Conservation (phyloP, 1,140 invertebrate species). For the Ganaspis sp. region DNA sequence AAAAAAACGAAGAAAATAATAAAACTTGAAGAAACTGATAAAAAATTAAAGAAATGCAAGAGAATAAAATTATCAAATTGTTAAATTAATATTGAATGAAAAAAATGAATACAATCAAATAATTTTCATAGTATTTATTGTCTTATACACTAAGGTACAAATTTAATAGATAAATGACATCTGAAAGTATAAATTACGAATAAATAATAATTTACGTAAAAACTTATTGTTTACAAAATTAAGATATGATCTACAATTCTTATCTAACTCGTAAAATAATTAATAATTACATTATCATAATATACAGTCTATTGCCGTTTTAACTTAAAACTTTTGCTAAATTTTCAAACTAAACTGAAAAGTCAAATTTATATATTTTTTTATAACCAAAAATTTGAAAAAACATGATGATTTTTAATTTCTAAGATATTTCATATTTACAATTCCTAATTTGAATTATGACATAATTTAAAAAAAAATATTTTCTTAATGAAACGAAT, state of each 20-base stretch:
- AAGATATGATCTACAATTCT: background rate
- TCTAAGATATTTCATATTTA: too few species aligned
- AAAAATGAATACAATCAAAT: background rate
- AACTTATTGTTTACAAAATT: conserved; percentile 27
- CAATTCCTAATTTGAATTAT: too few species aligned
- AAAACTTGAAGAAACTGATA: too few species aligned
- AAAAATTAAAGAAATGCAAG: too few species aligned
- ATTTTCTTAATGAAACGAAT: too few species aligned
- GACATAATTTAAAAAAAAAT: too few species aligned
- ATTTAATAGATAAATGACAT: conserved; percentile 10
- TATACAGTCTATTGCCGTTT: conserved; percentile 55
- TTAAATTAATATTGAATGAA: too few species aligned
- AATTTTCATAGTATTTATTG: conserved; percentile 10
- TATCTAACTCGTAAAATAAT: background rate
- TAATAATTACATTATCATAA: conserved; percentile 41
- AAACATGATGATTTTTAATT: too few species aligned
- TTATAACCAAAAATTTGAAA: too few species aligned
- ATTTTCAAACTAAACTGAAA: background rate
- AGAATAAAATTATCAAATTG: too few species aligned
- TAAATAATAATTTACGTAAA: conserved; percentile 65
- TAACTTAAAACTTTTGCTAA: background rate
- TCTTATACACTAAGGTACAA: background rate
- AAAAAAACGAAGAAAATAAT: too few species aligned
- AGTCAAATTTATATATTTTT: background rate
- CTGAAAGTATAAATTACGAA: conserved; percentile 55